Percentiles rank a stretch among this genome's conserved stretches.
Conservation (phyloP, 1,140 invertebrate genomes). For the Atta texana region DNA sequence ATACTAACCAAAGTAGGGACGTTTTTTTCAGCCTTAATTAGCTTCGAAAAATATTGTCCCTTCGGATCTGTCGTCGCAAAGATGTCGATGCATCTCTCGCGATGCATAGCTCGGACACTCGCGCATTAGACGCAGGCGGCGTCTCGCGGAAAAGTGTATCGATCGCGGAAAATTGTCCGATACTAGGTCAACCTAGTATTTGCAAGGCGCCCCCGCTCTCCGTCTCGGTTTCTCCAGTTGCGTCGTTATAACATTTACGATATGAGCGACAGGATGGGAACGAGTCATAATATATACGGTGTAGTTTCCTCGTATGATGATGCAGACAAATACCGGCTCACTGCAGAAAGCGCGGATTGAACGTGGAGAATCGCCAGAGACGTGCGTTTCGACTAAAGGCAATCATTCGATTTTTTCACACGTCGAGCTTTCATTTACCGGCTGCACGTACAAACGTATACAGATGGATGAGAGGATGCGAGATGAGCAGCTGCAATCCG, state of each 20-base stretch:
- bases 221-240: conserved; percentile 17
- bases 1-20: not conserved
- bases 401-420: not conserved
- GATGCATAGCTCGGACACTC: conserved; percentile 12
- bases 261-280: conserved; percentile 2
- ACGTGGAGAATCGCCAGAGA: not conserved
- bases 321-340: not conserved
- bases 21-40: not conserved
- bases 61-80: not conserved
- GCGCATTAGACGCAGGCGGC: conserved; percentile 43
- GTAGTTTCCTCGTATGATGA: not conserved
- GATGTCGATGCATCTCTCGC: conserved; percentile 12
- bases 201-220: conserved; percentile 43
- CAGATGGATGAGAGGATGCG: not conserved
- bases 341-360: no score
- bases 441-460: not conserved
- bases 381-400: not conserved
- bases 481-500: conserved; percentile 19
- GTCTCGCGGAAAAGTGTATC: conserved; percentile 71
- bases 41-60: not conserved
- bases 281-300: not conserved
- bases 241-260: conserved; percentile 53
- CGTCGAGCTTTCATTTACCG: not conserved
- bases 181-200: conserved; percentile 73
- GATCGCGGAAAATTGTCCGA: conserved; percentile 75